phyloP scores from a whole-genome alignment of 1,140 invertebrate species.

The Conus ventricosus region DNA sequence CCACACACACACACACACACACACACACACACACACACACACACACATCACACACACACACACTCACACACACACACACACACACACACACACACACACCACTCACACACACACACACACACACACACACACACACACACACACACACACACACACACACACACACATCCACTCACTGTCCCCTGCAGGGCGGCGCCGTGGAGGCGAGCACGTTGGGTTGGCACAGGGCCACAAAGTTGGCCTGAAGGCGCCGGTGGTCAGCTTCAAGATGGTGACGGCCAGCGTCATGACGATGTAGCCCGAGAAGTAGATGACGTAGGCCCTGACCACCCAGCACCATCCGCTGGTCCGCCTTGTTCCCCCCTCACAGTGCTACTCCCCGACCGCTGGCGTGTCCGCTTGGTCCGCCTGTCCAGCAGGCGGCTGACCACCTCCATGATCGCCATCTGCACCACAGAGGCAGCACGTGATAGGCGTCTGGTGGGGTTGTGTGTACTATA shows the following conservation, averaged over 20 bases:
- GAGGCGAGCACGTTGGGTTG: not conserved
- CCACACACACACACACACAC: not conserved
- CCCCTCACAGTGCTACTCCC: not conserved
- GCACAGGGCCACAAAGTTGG: not conserved
- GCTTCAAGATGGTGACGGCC: not conserved
- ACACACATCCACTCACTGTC: not conserved
- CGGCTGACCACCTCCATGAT: not conserved
- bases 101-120: not conserved
- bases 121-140: not conserved
- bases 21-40: not conserved
- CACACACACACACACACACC: not conserved
- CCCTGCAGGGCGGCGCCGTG: not conserved
- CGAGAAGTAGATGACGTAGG: not conserved
- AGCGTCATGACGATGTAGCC: not conserved
- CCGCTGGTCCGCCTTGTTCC: not conserved
- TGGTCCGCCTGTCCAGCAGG: not conserved
- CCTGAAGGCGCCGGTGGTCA: not conserved
- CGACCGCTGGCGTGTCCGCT: not conserved
- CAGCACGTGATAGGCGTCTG: too few relatives aligned
- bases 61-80: not conserved
- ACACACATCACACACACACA: not conserved
- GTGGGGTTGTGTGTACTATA: too few relatives aligned
- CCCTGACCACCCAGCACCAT: not conserved
- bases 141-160: not conserved
- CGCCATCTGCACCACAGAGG: not conserved